Evolutionary conservation across 2,888 invertebrate genomes (phyloP).

Genomic region (Norana najaformis): DNA sequence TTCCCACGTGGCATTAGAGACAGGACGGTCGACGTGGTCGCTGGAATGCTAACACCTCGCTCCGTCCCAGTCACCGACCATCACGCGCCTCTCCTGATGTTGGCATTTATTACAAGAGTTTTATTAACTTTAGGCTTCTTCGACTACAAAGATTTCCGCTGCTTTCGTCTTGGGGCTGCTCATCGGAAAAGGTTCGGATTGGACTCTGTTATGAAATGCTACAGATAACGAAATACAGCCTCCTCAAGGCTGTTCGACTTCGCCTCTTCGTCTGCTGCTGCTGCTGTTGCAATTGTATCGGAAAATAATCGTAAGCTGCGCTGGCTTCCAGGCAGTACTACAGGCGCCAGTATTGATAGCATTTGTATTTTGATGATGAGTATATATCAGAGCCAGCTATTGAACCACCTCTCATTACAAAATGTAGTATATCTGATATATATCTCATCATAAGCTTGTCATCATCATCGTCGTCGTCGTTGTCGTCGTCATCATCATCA

Average conservation of each 20-base stretch:
- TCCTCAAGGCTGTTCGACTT: background rate
- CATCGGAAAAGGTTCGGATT: background rate
- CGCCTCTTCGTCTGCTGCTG: background rate
- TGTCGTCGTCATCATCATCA: background rate
- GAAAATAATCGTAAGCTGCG: background rate
- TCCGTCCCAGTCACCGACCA: background rate
- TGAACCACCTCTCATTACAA: background rate
- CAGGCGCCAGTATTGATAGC: background rate
- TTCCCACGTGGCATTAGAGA: constrained; percentile 20
- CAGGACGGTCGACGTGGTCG: background rate
- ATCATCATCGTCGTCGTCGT: background rate
- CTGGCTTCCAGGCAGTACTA: background rate
- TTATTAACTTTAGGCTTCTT: constrained; percentile 23
- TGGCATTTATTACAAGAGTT: constrained; percentile 15
- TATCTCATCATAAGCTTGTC: background rate
- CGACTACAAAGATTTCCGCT: background rate
- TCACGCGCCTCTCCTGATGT: background rate
- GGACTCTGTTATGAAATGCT: constrained; percentile 16
- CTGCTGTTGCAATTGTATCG: background rate
- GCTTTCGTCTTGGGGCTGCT: background rate
- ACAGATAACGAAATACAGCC: background rate
- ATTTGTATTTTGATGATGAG: background rate
- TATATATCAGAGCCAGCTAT: background rate
- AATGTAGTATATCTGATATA: background rate
- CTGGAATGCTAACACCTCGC: constrained; percentile 3